Conservation (phyloP, 2,797 vertebrate genomes). For the Chelon labrosus region DNA sequence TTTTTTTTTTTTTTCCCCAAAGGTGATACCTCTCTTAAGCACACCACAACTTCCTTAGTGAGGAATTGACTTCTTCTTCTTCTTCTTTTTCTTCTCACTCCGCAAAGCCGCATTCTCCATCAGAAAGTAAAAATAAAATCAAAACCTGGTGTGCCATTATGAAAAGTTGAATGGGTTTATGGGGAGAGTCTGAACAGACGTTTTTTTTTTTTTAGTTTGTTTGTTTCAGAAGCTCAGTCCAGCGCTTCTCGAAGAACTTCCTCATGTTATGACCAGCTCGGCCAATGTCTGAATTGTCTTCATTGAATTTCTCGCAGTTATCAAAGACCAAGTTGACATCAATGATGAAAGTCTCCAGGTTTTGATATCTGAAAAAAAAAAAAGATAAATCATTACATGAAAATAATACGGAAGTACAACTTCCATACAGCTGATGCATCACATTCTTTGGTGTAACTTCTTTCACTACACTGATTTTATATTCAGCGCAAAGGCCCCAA, state of each 20-base stretch:
- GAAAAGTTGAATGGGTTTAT: slow-evolving; percentile 64
- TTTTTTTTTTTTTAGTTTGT: slow-evolving; percentile 86
- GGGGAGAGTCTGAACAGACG: slow-evolving; percentile 53
- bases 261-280: slow-evolving; percentile 99
- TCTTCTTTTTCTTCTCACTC: slow-evolving; percentile 25
- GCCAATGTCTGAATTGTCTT: slow-evolving; percentile 99
- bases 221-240: slow-evolving; percentile 97
- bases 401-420: background rate
- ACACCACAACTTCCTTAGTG: slow-evolving; percentile 62
- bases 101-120: slow-evolving; percentile 66
- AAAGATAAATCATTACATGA: background rate
- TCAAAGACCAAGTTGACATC: slow-evolving; percentile 99
- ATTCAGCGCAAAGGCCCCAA: slow-evolving; percentile 7
- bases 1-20: slow-evolving; percentile 45
- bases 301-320: slow-evolving; percentile 99
- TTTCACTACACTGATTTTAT: slow-evolving; percentile 25
- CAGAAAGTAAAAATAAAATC: slow-evolving; percentile 55
- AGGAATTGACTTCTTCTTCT: slow-evolving; percentile 62
- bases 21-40: slow-evolving; percentile 65
- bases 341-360: slow-evolving; percentile 96
- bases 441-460: background rate
- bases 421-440: background rate
- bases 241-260: slow-evolving; percentile 98
- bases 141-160: slow-evolving; percentile 70
- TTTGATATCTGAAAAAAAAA: slow-evolving; percentile 90